A percentile compares a stretch with the other conserved stretches of the same genome.
These are phyloP conservation scores for Peromyscus polionotus DNA, from an alignment of 2,113 vertebrate genomes.

Conservation along the genomic window DNA sequence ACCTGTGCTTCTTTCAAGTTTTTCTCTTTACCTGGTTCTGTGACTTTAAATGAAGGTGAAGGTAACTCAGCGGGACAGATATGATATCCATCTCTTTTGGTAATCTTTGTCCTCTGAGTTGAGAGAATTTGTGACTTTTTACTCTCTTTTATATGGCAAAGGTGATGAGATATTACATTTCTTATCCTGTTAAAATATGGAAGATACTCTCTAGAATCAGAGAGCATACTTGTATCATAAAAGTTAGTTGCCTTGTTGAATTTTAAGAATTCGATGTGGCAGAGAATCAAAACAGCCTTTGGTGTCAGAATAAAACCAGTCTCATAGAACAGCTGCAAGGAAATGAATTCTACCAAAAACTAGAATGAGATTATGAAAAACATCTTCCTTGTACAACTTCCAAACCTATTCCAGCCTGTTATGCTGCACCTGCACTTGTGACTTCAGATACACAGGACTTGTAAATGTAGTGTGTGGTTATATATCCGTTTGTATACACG, in stretches of 20 bases:
- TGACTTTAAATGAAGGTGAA: background rate
- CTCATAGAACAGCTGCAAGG: background rate
- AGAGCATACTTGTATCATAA: background rate
- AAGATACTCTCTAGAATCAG: background rate
- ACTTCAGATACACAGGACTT: background rate
- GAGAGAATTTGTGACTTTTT: background rate
- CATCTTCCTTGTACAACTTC: background rate
- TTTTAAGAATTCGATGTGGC: background rate
- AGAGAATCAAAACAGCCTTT: background rate
- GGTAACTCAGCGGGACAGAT: background rate
- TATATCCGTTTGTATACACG: no score
- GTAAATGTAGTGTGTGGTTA: background rate
- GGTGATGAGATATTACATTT: background rate
- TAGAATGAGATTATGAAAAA: background rate
- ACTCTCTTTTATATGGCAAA: conserved; percentile 2
- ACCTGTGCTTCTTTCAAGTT: background rate
- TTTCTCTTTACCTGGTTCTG: background rate
- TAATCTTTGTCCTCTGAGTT: background rate
- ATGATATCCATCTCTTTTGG: background rate
- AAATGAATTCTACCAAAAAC: background rate
- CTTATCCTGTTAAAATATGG: background rate
- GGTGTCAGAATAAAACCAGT: background rate
- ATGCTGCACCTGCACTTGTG: fast-evolving
- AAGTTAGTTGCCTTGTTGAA: background rate
- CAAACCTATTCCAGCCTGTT: background rate